Evolutionary conservation across 2,797 vertebrate species (phyloP).

Genomic region (Dendrocincla fuliginosa): DNA sequence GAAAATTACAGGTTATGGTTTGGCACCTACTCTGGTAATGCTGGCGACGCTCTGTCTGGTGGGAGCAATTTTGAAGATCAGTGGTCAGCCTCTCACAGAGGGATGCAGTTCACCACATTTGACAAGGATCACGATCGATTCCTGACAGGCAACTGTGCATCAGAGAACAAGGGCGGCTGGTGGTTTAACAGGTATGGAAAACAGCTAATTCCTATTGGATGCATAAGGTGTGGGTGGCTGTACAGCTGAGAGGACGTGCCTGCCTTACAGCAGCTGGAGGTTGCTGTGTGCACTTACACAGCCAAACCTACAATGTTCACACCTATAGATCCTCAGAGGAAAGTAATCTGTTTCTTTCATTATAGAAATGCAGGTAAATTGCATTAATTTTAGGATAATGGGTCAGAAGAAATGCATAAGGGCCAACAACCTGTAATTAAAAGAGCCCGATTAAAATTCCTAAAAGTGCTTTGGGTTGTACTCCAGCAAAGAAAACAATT

Average conservation of each 20-base stretch:
- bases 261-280: neutral
- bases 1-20: conserved; percentile 87
- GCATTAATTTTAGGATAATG: neutral
- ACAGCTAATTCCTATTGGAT: neutral
- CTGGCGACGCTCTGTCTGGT: conserved; percentile 87
- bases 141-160: conserved; percentile 85
- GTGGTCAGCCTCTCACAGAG: conserved; percentile 86
- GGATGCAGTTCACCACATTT: conserved; percentile 89
- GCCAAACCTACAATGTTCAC: neutral
- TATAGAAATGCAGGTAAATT: neutral
- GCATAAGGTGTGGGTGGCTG: neutral
- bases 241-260: neutral
- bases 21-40: conserved; percentile 84
- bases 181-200: conserved; percentile 90
- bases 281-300: neutral
- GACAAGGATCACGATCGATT: conserved; percentile 90
- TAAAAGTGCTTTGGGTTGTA: neutral
- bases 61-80: conserved; percentile 82
- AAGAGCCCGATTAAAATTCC: neutral
- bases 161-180: conserved; percentile 87
- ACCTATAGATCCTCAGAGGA: neutral
- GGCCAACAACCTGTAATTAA: neutral
- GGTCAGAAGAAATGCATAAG: neutral
- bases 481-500: neutral
- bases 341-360: neutral